phyloP scores from a whole-genome alignment of 1,140 invertebrate species.

The Caerostris darwini region DNA sequence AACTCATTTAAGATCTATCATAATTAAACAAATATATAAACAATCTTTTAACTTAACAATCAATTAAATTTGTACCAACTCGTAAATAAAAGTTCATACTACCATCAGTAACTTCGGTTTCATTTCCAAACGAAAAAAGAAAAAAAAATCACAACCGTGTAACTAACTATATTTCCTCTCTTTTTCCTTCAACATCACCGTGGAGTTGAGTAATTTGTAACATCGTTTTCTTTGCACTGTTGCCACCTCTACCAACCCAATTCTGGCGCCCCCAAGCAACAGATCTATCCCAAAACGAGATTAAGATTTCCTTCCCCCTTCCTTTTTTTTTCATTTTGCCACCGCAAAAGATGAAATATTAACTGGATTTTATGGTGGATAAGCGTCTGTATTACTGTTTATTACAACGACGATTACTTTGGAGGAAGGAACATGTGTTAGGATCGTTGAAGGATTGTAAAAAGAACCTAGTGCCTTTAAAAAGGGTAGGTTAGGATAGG shows the following conservation, averaged over 20 bases:
- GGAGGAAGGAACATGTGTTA: conserved; percentile 32
- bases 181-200: conserved; percentile 10
- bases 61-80: not conserved
- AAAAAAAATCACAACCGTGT: not conserved
- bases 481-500: not conserved
- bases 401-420: conserved; percentile 36
- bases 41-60: not conserved
- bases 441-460: conserved; percentile 9
- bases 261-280: conserved; percentile 35
- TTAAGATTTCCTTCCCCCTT: not conserved
- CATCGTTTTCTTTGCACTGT: conserved; percentile 12
- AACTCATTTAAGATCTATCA: no score
- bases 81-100: not conserved
- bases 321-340: not conserved
- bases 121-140: not conserved
- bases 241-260: conserved; percentile 24
- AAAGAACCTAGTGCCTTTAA: not conserved
- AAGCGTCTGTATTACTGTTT: conserved; percentile 15
- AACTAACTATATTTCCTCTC: not conserved
- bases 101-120: not conserved
- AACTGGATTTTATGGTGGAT: conserved; percentile 32
- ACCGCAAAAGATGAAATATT: conserved; percentile 18
- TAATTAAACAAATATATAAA: no score
- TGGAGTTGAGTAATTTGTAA: conserved; percentile 50
- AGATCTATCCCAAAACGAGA: conserved; percentile 20